phyloP scores from a whole-genome alignment of 2,113 vertebrate species.

The Ptyas mucosa region DNA sequence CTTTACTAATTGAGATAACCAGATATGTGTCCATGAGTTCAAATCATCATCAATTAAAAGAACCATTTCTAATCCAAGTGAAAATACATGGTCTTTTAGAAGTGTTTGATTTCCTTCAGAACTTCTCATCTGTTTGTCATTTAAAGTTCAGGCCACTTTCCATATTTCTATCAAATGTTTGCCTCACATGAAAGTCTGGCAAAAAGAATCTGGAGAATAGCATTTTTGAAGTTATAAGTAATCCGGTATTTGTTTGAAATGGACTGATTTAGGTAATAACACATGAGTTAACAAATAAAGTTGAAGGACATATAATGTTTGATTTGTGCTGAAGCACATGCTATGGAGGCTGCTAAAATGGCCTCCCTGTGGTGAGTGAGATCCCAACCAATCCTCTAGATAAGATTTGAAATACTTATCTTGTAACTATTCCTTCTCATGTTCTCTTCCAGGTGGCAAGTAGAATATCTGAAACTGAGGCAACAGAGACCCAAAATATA shows the following conservation, averaged over 20 bases:
- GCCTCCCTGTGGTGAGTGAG: not conserved
- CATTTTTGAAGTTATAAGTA: conserved; percentile 86
- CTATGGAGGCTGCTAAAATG: not conserved
- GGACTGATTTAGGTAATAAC: conserved; percentile 67
- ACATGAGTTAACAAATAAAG: conserved; percentile 57
- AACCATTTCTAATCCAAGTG: conserved; percentile 79
- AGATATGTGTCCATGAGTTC: conserved; percentile 78
- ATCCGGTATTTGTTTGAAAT: conserved; percentile 71
- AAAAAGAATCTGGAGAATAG: conserved; percentile 69
- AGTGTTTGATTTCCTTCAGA: conserved; percentile 79
- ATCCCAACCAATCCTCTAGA: not conserved
- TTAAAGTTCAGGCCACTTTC: conserved; percentile 82
- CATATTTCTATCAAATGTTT: conserved; percentile 87
- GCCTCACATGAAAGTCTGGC: conserved; percentile 78
- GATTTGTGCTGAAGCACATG: not conserved
- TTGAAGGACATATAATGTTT: conserved; percentile 31
- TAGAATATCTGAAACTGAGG: not conserved
- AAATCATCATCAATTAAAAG: conserved; percentile 92
- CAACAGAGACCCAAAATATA: too few relatives aligned
- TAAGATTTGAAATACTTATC: not conserved
- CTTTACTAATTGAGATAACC: conserved; percentile 82
- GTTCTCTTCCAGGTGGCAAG: not conserved
- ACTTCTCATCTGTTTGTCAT: conserved; percentile 90
- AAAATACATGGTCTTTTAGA: conserved; percentile 79
- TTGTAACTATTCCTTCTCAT: not conserved